Base-by-base conservation (phyloP, 2,113 vertebrate species). In the Atrichornis clamosus region DNA sequence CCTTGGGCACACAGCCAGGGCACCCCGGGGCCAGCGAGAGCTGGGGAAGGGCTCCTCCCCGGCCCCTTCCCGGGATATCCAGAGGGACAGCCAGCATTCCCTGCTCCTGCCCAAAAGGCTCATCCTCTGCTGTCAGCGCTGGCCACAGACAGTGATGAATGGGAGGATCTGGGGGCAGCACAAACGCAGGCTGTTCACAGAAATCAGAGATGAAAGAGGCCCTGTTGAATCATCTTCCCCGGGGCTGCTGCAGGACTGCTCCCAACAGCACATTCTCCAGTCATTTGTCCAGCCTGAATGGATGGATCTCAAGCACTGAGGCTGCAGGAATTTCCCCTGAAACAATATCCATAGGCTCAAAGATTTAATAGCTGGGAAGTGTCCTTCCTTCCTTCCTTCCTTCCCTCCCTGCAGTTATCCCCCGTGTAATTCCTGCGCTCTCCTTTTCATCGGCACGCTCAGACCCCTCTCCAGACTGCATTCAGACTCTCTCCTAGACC, bases 81-180 rank as follows among this genome's bases (percentile, higher is more conserved):
- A 5, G 22, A 49, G 47, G 69, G 74, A 23, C 24, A 39, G 39
- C 44, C 39, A 26, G 44, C 59, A 39, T 21, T 52, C 77, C 58
- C 94, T 55, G 55, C 88, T 67, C 63, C 1, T 41, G 62, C 89
- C 96, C 93, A 21, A 55, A 63, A 50, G 62, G 81, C 79, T 64
- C n/a, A 1, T 3, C 4, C 4, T 1, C 24, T 7, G 72, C 89
- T 68, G 17, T 76, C 76, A 17, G 46, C 70, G 1, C 1, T 26
- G 79, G 62, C 64, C 75, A 35, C 63, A 27, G 77, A 75, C 86
- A 88, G 91, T 33, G 87, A 68, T 41, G 64, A 15, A 79, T 17
- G 84, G 89, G 42, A 87, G 10, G 21, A 15, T 68, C 59, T 35
- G 74, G 88, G 80, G 63, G 87, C 82, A 92, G 95, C 89, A 74